Conservation (phyloP, 2,888 invertebrate species). For the Stenodera caucasica region DNA sequence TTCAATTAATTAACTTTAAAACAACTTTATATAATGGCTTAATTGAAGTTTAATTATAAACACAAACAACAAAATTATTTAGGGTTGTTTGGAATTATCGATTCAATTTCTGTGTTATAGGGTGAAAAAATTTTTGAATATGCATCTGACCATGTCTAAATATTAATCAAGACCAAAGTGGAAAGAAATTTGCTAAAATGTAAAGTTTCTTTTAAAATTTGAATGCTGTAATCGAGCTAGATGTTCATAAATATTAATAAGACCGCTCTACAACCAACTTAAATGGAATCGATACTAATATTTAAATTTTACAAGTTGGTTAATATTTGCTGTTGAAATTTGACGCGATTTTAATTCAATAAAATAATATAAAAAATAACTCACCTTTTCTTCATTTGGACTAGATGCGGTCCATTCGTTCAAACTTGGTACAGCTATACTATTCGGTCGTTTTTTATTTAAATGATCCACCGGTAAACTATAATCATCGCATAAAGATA, state of each 20-base stretch:
- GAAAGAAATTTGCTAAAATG: slow-evolving; percentile 3
- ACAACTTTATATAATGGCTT: not conserved
- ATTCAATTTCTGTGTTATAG: not conserved
- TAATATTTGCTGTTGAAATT: not conserved
- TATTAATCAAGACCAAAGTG: not conserved
- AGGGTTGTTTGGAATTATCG: not conserved
- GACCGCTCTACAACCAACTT: not conserved
- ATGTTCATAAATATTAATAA: slow-evolving; percentile 23
- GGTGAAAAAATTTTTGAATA: not conserved
- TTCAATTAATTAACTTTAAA: not conserved
- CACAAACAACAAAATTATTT: not conserved
- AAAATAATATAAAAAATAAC: slow-evolving; percentile 25
- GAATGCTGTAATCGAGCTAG: slow-evolving; percentile 2
- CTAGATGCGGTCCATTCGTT: slow-evolving; percentile 64
- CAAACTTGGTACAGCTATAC: slow-evolving; percentile 63
- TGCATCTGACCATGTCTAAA: not conserved
- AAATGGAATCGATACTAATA: not conserved
- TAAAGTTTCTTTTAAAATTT: not conserved
- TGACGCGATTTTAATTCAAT: not conserved
- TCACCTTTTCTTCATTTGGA: slow-evolving; percentile 60
- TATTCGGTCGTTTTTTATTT: slow-evolving; percentile 67
- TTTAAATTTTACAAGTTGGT: not conserved
- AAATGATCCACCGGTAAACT: slow-evolving; percentile 84
- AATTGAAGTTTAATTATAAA: not conserved
- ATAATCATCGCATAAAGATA: slow-evolving; percentile 84